phyloP scores from a whole-genome alignment of 1,140 invertebrate genomes.

The Harpegnathos saltator region DNA sequence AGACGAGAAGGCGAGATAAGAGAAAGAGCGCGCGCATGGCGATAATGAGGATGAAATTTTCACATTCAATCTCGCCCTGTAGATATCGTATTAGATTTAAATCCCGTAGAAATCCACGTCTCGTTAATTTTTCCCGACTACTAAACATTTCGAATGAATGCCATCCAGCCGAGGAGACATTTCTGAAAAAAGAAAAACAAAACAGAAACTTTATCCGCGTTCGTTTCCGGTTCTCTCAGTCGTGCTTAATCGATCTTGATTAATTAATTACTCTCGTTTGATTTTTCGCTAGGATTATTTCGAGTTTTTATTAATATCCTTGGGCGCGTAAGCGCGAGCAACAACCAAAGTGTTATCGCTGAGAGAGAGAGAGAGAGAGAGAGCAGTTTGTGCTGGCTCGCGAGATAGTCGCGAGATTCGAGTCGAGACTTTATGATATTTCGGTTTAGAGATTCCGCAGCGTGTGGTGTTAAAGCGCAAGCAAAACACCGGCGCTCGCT shows the following conservation, averaged over 20 bases:
- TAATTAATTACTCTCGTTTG: neutral
- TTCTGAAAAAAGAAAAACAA: too few relatives aligned
- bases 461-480: neutral
- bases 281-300: neutral
- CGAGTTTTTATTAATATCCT: too few relatives aligned
- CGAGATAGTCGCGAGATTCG: neutral
- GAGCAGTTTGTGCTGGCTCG: neutral
- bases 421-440: conserved; percentile 17
- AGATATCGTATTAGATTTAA: neutral
- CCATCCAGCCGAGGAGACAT: neutral
- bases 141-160: neutral
- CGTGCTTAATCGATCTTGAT: neutral
- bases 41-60: neutral
- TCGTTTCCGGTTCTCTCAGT: neutral
- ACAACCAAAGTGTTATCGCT: neutral
- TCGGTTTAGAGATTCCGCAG: conserved; percentile 29
- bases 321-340: too few relatives aligned
- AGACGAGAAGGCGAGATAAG: neutral
- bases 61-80: neutral
- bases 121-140: neutral
- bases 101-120: neutral
- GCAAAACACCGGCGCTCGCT: conserved; percentile 4
- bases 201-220: neutral
- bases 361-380: conserved; percentile 28
- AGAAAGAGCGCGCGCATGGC: too few relatives aligned